Percentiles rank a stretch among this genome's conserved stretches.
phyloP scores from a whole-genome alignment of 1,140 invertebrate species.

The Hestina assimilis region DNA sequence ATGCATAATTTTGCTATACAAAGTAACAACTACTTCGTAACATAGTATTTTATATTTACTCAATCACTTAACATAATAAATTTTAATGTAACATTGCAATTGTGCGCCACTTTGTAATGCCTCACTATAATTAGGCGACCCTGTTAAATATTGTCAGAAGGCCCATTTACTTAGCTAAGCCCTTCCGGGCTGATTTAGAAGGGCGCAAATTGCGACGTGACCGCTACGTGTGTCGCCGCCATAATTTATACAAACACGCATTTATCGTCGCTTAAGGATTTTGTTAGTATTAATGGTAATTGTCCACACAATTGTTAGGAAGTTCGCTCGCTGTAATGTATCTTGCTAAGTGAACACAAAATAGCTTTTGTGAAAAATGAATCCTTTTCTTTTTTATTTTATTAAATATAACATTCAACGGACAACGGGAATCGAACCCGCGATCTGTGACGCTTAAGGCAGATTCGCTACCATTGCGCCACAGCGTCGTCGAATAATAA shows the following conservation, averaged over 20 bases:
- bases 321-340: neutral
- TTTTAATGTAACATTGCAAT: neutral
- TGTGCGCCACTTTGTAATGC: neutral
- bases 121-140: conserved; percentile 12
- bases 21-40: too few species aligned
- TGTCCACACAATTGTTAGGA: neutral
- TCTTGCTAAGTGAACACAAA: neutral
- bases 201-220: conserved; percentile 25
- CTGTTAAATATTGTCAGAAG: conserved; percentile 21
- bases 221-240: conserved; percentile 20
- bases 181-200: conserved; percentile 27
- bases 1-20: too few species aligned
- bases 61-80: neutral
- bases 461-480: too few species aligned
- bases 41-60: too few species aligned
- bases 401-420: too few species aligned
- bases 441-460: too few species aligned
- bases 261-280: conserved; percentile 29
- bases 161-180: conserved; percentile 18
- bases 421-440: too few species aligned
- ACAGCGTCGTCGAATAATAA: too few species aligned
- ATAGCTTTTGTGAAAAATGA: neutral
- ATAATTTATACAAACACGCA: conserved; percentile 26
- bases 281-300: conserved; percentile 20
- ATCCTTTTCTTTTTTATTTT: neutral